Evolutionary conservation across 2,797 vertebrate genomes (phyloP), one percentile per base, ranked within the genome.

Genomic region (Dipus sagitta): DNA sequence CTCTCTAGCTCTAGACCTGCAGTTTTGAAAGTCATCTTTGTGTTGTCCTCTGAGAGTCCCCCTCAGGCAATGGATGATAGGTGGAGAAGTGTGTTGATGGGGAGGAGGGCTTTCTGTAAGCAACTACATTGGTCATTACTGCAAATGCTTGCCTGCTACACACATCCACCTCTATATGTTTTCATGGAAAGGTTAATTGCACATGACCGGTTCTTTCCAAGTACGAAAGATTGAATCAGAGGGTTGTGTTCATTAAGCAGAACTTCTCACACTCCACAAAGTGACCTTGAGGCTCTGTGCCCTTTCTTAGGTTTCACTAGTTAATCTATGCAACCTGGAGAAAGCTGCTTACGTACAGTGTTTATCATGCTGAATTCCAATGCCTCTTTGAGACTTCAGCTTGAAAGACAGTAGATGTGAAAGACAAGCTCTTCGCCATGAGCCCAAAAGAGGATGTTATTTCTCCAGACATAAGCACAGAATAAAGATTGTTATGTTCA

Each of bases 361-460:
- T 72, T 94, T 90, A 78, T 85, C 54, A 84, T 93, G 75, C 75
- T 94, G 86, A 91, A 89, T 90, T 85, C 93, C 68, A 79, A 85
- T 34, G 80, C 15, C 32, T 32, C 87, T 92, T 70, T 88, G 75
- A 89, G 85, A 81, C 74, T 58, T 88, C 80, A 47, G 76, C 62
- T 58, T 72, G 70, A 82, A 95, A 95, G 47, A 47, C 62, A n/a
- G n/a, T 3, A n/a, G 62, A 87, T 81, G 64, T 80, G 88, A 91
- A 96, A n/a, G 82, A 74, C 85, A 95, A 82, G 20, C 34, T 81
- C 82, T 60, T 87, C 60, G 26, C 52, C 75, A 52, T 85, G 71
- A 70, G 70, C 75, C 75, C 24, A 58, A 42, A 83, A 79, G 68
- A 88, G 54, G 47, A 86, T 86, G 82, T n/a, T 93, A 86, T 52